Percentiles rank a stretch among this genome's conserved stretches.
Evolutionary conservation across 2,113 vertebrate genomes (phyloP).

Genomic region (Oplegnathus fasciatus): DNA sequence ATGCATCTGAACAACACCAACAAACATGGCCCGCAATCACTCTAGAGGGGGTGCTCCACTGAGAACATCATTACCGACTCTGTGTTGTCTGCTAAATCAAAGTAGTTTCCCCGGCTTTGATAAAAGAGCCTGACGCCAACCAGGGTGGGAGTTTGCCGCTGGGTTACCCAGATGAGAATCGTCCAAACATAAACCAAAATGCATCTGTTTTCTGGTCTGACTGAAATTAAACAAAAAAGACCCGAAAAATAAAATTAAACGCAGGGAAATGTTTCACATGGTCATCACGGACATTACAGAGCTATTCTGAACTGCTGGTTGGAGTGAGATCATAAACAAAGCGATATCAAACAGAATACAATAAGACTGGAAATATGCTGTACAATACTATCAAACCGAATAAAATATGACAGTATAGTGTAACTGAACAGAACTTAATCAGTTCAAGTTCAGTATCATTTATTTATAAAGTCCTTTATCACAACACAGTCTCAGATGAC

Average conservation of each 20-base stretch:
- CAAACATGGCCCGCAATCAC: conserved; percentile 72
- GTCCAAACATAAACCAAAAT: conserved; percentile 6
- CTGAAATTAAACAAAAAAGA: conserved; percentile 10
- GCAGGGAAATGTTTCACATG: not conserved
- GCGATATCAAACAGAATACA: conserved; percentile 62
- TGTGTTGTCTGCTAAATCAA: conserved; percentile 71
- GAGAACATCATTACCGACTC: conserved; percentile 73
- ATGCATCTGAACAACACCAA: conserved; percentile 75
- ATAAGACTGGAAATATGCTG: not conserved
- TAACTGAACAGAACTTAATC: conserved; percentile 24
- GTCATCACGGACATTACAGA: not conserved
- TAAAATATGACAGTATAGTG: conserved; percentile 27
- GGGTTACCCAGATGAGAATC: conserved; percentile 38
- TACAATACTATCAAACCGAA: conserved; percentile 48
- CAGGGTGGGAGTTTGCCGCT: conserved; percentile 31
- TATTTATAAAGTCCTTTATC: conserved; percentile 28
- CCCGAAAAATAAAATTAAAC: not conserved
- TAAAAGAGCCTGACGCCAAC: conserved; percentile 52
- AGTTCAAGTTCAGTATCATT: conserved; percentile 48
- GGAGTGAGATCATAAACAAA: conserved; percentile 8
- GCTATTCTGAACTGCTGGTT: not conserved
- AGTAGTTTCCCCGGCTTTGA: conserved; percentile 63
- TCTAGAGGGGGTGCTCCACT: conserved; percentile 58
- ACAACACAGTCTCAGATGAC: not conserved
- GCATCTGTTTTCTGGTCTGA: conserved; percentile 9